Evolutionary conservation across 2,113 vertebrate genomes (phyloP).

Genomic region (Centrocercus urophasianus): DNA sequence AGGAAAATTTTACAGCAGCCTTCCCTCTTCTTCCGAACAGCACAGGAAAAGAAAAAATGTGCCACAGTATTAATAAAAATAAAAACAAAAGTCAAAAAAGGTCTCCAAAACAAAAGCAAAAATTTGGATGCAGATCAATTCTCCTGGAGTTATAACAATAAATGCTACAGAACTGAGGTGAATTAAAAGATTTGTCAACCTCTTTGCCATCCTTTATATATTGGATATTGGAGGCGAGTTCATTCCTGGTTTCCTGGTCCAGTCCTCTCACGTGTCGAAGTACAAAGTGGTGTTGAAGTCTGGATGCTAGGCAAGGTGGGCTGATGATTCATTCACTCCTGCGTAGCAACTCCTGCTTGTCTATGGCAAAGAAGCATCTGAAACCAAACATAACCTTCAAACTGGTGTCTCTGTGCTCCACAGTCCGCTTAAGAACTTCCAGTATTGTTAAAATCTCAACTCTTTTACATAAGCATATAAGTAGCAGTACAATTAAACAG

Average conservation of each 20-base stretch:
- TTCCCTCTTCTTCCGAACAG: neutral
- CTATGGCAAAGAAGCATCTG: neutral
- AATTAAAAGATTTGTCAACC: neutral
- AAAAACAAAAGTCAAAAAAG: neutral
- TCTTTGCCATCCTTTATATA: neutral
- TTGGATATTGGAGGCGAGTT: neutral
- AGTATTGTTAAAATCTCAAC: slow-evolving; percentile 50
- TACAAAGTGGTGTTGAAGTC: neutral
- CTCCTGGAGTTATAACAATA: neutral
- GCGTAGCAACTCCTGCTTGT: neutral
- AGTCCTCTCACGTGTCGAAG: neutral
- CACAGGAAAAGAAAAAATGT: neutral
- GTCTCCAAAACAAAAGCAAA: neutral
- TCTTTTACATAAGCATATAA: slow-evolving; percentile 34
- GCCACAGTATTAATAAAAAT: neutral
- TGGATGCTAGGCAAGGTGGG: neutral
- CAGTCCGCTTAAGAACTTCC: slow-evolving; percentile 41
- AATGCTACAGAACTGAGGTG: neutral
- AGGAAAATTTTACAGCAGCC: neutral
- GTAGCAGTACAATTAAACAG: slow-evolving; percentile 58
- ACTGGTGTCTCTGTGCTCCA: neutral
- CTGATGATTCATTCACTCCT: neutral
- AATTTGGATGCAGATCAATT: neutral
- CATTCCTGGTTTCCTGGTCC: neutral
- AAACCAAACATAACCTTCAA: neutral